Percentiles rank a stretch among this genome's conserved stretches.
phyloP scores from a whole-genome alignment of 2,797 vertebrate genomes.

The Chiloscyllium punctatum region DNA sequence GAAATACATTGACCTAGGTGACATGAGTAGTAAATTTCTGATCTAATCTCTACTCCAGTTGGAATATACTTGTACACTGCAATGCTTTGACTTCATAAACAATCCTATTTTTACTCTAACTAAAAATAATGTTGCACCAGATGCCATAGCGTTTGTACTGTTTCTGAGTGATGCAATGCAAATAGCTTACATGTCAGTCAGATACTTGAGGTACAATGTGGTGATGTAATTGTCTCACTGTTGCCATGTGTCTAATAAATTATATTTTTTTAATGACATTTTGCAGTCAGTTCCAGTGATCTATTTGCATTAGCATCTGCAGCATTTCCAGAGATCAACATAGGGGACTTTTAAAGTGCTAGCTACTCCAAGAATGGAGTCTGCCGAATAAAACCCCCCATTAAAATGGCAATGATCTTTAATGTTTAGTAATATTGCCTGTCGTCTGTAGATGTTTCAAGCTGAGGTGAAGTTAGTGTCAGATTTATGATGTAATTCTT shows the following conservation, averaged over 20 bases:
- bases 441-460: neutral
- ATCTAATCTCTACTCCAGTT: neutral
- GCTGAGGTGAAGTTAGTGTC: neutral
- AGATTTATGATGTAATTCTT: neutral
- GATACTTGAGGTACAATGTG: neutral
- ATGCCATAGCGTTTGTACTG: neutral
- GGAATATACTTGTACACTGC: neutral
- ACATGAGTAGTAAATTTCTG: neutral
- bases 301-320: neutral
- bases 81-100: neutral
- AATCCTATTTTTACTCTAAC: neutral
- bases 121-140: constrained; percentile 7
- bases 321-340: neutral
- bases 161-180: neutral
- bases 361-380: neutral
- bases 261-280: neutral
- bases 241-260: neutral
- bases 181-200: neutral
- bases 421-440: neutral
- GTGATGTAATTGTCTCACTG: constrained; percentile 7
- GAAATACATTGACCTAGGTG: neutral
- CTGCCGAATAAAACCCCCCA: neutral
- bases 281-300: neutral
- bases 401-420: neutral
- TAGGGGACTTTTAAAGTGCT: neutral